Evolutionary conservation across 2,113 vertebrate genomes (phyloP).

Genomic region (Ifrita kowaldi): DNA sequence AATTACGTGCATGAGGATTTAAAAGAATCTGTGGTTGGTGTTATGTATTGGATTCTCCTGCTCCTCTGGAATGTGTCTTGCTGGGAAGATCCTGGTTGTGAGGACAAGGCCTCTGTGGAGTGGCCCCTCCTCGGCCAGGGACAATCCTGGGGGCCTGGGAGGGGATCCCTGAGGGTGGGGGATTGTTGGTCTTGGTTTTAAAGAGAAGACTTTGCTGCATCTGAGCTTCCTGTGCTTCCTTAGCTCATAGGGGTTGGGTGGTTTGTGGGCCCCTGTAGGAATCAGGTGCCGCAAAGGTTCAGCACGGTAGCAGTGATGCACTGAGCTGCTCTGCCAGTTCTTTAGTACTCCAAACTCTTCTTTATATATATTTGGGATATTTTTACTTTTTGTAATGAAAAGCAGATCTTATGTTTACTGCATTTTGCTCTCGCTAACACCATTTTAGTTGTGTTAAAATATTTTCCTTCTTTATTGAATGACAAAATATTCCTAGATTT

Average conservation of each 20-base stretch:
- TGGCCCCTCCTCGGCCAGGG: neutral
- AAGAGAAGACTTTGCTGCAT: neutral
- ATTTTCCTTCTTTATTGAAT: neutral
- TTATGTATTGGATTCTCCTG: fast-evolving
- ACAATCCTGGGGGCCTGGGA: neutral
- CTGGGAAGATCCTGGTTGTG: neutral
- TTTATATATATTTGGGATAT: neutral
- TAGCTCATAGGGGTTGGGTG: neutral
- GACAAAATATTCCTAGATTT: neutral
- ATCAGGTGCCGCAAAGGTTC: neutral
- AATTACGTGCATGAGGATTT: neutral
- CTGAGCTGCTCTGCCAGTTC: neutral
- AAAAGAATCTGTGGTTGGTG: neutral
- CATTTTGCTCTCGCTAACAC: neutral
- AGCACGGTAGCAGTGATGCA: neutral
- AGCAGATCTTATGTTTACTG: neutral
- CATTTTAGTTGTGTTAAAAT: neutral
- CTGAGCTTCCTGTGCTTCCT: neutral
- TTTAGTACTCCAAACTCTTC: neutral
- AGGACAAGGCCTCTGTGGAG: neutral
- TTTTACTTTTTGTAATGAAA: neutral
- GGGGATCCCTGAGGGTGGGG: no score
- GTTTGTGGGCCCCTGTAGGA: neutral
- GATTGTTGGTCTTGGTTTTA: neutral
- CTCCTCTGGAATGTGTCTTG: neutral